Evolutionary conservation across 2,888 invertebrate species (phyloP).

Genomic region (Drosophila setosimentum): DNA sequence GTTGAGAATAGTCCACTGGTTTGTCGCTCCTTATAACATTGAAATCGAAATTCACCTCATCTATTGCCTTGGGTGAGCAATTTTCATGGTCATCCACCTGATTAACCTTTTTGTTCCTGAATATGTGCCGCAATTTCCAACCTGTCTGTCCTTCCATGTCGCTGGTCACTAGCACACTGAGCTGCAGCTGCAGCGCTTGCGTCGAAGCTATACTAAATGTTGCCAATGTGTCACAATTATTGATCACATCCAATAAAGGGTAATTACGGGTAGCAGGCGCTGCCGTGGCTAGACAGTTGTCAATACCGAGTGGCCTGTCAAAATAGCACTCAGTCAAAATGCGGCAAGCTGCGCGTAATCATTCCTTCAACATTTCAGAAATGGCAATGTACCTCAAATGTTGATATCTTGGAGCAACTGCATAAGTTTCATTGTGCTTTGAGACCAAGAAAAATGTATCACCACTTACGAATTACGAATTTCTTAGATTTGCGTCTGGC

Average conservation of each 20-base stretch:
- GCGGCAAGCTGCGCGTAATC: constrained; percentile 35
- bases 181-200: constrained; percentile 15
- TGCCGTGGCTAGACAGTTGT: constrained; percentile 40
- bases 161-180: constrained; percentile 48
- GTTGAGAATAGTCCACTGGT: constrained; percentile 33
- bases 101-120: constrained; percentile 13
- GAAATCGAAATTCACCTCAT: constrained; percentile 28
- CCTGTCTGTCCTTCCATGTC: constrained; percentile 59
- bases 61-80: constrained; percentile 12
- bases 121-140: constrained; percentile 51
- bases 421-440: constrained; percentile 80
- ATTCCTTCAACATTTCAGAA: constrained; percentile 37
- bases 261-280: constrained; percentile 42
- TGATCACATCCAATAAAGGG: constrained; percentile 35
- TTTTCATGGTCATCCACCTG: constrained; percentile 1
- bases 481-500: constrained; percentile 72
- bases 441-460: constrained; percentile 68
- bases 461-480: accelerated
- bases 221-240: constrained; percentile 4
- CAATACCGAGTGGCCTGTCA: no score
- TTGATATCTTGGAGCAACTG: constrained; percentile 58
- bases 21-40: constrained; percentile 36
- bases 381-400: constrained; percentile 32
- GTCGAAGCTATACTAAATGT: neutral
- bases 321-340: constrained; percentile 42